Evolutionary conservation across 37 sponge, comb jelly and placozoan species (phyloP).

Genomic region (Halisarca cf. caerulea): DNA sequence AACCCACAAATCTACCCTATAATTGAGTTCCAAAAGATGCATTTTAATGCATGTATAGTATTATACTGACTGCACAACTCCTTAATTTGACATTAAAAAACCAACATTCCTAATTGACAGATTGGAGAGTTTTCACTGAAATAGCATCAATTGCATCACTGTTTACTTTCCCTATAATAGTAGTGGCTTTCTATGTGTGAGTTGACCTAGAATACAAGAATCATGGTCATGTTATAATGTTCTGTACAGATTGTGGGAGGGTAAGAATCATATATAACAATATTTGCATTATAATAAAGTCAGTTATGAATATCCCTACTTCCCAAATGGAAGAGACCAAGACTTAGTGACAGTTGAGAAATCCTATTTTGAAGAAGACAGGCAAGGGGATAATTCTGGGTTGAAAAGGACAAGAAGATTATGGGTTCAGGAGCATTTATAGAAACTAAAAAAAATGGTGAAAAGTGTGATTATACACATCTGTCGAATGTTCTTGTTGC

Average conservation of each 20-base stretch:
- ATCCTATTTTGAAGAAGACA: constrained; percentile 5
- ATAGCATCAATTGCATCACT: no score
- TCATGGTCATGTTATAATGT: no score
- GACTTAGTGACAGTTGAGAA: constrained; percentile 50
- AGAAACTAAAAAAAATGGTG: not conserved
- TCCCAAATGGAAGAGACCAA: constrained; percentile 36
- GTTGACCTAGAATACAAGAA: no score
- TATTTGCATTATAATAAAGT: constrained; percentile 4
- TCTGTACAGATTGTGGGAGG: constrained; percentile 41
- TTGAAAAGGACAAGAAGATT: not conserved
- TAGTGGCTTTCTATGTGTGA: no score
- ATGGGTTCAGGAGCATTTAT: constrained; percentile 51
- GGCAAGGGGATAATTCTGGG: constrained; percentile 62
- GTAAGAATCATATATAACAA: constrained; percentile 23
- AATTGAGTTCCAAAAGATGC: no score
- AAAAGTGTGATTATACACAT: constrained; percentile 33
- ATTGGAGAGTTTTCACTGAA: no score
- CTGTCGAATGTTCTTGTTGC: constrained; percentile 47
- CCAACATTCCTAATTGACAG: no score
- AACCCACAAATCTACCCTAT: no score
- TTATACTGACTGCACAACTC: no score
- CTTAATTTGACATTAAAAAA: no score
- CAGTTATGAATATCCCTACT: constrained; percentile 38
- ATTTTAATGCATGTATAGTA: no score
- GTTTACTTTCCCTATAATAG: no score